Evolutionary conservation across 2,113 vertebrate species (phyloP), one percentile per base, ranked within the genome.

Genomic region (Pachyramphus minor): DNA sequence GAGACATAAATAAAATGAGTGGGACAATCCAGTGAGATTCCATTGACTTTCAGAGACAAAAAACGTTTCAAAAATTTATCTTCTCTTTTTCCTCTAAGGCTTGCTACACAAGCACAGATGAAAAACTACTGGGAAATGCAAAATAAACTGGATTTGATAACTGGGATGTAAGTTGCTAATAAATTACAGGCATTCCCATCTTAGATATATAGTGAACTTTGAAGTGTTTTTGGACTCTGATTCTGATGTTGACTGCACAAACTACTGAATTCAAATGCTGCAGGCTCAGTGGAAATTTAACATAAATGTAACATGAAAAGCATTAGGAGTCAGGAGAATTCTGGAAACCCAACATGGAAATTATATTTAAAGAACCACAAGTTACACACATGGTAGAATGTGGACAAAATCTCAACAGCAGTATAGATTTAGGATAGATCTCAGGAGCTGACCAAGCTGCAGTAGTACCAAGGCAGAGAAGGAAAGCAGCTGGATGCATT

Each of bases 131-230:
- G 19, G 33, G 63, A 87, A 79, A 76, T 5, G 56, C 27, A 53
- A 88, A 93, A 90, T 77, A 77, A 87, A 50, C 56, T 42, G 68
- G 20, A 95, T 84, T 89, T 78, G 53, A 84, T 90, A 90, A 88
- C 59, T 17, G 13, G 37, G 31, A 45, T 37, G 5, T 33, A 73
- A 53, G 33, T 72, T 89, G 82, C 53, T 89, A 80, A 87, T 59
- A 71, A 76, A 9, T 50, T 66, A 69, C 24, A 79, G 72, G 28
- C 63, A 63, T 63, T 64, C 4, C 6, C 24, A 27, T 20, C 23
- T 72, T 67, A 74, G 90, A 87, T 30, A 87, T 30, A 37, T 3
- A 88, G 28, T 25, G 35, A 93, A 67, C n/a, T 82, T 49, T 58
- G 23, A 79, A 63, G 62, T 53, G 45, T 28, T 66, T 79, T 74